Evolutionary conservation across 2,888 invertebrate genomes (phyloP).

Genomic region (Plagodis pulveraria): DNA sequence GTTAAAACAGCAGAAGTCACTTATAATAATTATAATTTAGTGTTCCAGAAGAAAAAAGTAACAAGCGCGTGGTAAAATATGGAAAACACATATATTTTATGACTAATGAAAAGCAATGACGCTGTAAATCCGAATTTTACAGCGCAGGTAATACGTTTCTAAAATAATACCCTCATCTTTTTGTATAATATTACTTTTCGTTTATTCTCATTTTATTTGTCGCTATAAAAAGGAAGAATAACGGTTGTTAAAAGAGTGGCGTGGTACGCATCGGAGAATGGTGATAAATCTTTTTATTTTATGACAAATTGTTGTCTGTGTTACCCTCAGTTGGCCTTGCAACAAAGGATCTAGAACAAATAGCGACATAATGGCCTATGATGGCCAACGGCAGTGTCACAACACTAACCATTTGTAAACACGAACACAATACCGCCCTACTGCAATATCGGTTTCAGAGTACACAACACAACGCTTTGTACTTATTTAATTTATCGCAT

Average conservation of each 20-base stretch:
- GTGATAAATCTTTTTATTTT: slow-evolving; percentile 84
- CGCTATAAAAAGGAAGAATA: slow-evolving; percentile 79
- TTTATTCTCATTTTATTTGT: slow-evolving; percentile 78
- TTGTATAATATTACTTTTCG: slow-evolving; percentile 73
- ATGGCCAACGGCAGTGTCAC: slow-evolving; percentile 71
- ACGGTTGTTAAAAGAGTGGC: slow-evolving; percentile 76
- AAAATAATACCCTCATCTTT: slow-evolving; percentile 69
- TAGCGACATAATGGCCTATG: slow-evolving; percentile 72
- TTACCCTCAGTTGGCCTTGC: slow-evolving; percentile 55
- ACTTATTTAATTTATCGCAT: slow-evolving; percentile 66
- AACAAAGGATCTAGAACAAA: slow-evolving; percentile 81
- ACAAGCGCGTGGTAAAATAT: slow-evolving; percentile 10
- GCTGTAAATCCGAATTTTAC: slow-evolving; percentile 56
- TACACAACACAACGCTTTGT: slow-evolving; percentile 72
- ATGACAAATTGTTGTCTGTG: slow-evolving; percentile 83
- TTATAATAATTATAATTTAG: background rate
- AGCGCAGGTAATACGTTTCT: slow-evolving; percentile 57
- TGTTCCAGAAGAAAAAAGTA: slow-evolving; percentile 9
- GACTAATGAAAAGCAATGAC: slow-evolving; percentile 53
- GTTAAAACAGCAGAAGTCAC: background rate
- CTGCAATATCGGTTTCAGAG: slow-evolving; percentile 64
- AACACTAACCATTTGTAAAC: slow-evolving; percentile 72
- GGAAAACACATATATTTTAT: slow-evolving; percentile 32
- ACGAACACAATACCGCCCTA: slow-evolving; percentile 69
- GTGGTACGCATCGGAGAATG: slow-evolving; percentile 63